Percentiles rank a stretch among this genome's conserved stretches.
phyloP scores from a whole-genome alignment of 2,888 invertebrate species.

The Myopa testacea region DNA sequence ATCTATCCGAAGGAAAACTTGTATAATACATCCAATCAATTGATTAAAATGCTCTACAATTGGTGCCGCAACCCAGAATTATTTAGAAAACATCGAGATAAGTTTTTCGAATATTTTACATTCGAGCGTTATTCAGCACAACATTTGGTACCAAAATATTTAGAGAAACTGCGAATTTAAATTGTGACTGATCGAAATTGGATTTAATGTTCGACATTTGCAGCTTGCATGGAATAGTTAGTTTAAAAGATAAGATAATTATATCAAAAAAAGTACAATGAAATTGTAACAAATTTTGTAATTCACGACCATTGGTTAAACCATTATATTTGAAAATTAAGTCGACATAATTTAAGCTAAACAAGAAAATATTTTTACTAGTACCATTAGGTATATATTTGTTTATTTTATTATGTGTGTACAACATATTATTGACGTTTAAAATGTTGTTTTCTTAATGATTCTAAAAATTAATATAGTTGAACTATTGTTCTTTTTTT shows the following conservation, averaged over 20 bases:
- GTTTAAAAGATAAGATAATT: too few species aligned
- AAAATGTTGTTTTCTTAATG: too few species aligned
- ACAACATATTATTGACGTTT: too few species aligned
- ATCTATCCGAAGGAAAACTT: constrained; percentile 75
- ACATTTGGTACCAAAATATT: constrained; percentile 66
- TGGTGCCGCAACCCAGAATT: constrained; percentile 70
- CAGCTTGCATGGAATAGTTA: too few species aligned
- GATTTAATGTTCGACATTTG: too few species aligned
- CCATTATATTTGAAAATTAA: neutral
- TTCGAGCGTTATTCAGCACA: constrained; percentile 68
- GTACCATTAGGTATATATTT: neutral
- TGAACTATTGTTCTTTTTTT: too few species aligned
- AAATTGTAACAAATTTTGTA: too few species aligned
- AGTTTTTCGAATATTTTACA: constrained; percentile 64
- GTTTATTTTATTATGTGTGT: too few species aligned
- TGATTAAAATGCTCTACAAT: constrained; percentile 71
- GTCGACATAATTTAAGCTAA: too few species aligned
- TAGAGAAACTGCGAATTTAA: constrained; percentile 63
- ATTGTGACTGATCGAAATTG: constrained; percentile 4
- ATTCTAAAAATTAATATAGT: too few species aligned
- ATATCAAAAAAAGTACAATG: neutral
- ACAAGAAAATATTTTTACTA: neutral
- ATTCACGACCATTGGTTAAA: too few species aligned
- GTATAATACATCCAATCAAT: constrained; percentile 72
- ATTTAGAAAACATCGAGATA: constrained; percentile 64